Evolutionary conservation across 2,888 invertebrate genomes (phyloP).

Genomic region (Eupithecia exiguata): DNA sequence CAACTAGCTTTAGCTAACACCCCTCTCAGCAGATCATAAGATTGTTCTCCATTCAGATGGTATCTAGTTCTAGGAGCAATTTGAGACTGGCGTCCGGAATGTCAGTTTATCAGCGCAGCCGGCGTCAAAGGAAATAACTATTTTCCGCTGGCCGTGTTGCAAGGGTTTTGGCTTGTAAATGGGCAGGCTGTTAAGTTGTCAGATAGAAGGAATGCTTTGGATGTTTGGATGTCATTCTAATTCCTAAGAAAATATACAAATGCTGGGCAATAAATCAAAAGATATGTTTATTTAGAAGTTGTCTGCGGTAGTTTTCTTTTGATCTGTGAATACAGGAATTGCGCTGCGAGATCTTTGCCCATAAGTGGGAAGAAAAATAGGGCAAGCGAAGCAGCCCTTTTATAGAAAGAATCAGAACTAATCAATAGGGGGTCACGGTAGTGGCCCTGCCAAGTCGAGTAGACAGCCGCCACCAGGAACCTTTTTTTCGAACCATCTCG

Average conservation of each 20-base stretch:
- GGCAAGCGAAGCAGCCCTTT: not conserved
- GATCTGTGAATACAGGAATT: not conserved
- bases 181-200: conserved; percentile 61
- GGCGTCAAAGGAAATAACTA: conserved; percentile 53
- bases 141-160: conserved; percentile 58
- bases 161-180: conserved; percentile 62
- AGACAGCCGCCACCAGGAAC: too few relatives aligned
- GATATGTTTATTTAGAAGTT: not conserved
- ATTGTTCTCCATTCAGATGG: conserved; percentile 61
- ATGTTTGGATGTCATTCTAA: conserved; percentile 51
- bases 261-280: not conserved
- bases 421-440: too few relatives aligned
- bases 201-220: conserved; percentile 54
- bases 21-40: conserved; percentile 42
- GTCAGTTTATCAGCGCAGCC: conserved; percentile 58
- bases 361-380: not conserved
- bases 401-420: too few relatives aligned
- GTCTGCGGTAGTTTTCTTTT: not conserved
- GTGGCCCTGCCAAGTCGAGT: too few relatives aligned
- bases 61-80: conserved; percentile 66
- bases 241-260: not conserved
- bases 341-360: not conserved
- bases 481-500: too few relatives aligned
- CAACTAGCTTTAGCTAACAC: not conserved
- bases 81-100: conserved; percentile 63